Evolutionary conservation across 2,888 invertebrate species (phyloP).

Genomic region (Parasteatoda lunata): DNA sequence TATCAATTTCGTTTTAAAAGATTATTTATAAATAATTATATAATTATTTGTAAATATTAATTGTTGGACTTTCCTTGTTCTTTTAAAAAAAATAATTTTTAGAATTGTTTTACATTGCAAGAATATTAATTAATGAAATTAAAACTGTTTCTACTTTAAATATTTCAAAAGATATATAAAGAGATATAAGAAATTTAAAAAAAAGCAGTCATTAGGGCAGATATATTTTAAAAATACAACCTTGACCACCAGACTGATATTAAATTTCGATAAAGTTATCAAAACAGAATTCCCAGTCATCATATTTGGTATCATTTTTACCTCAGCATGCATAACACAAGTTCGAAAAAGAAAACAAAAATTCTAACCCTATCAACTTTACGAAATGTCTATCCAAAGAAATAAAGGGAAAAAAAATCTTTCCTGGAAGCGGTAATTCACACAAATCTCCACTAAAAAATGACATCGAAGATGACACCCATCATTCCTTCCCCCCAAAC

Average conservation of each 20-base stretch:
- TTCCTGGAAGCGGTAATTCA: constrained; percentile 12
- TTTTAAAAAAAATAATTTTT: too few species aligned
- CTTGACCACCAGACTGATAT: background rate
- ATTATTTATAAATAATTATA: too few species aligned
- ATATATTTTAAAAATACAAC: background rate
- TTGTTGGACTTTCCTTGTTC: too few species aligned
- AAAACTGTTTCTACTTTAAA: too few species aligned
- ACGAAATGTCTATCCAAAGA: background rate
- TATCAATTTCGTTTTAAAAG: too few species aligned
- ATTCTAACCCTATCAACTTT: background rate
- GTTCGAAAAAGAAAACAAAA: background rate
- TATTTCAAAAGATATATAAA: too few species aligned
- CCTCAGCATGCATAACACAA: background rate
- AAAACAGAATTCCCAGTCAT: background rate
- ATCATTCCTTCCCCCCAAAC: background rate
- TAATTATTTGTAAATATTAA: too few species aligned
- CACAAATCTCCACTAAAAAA: constrained; percentile 12
- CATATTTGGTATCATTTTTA: background rate
- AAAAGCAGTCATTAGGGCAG: too few species aligned
- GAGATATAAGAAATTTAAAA: too few species aligned
- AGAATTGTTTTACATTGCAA: too few species aligned
- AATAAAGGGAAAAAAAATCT: background rate
- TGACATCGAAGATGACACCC: constrained; percentile 10
- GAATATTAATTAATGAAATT: too few species aligned
- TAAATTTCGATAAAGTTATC: background rate